A percentile compares a stretch with the other conserved stretches of the same genome.
phyloP scores from a whole-genome alignment of 1,140 invertebrate species.

The Spodoptera frugiperda region DNA sequence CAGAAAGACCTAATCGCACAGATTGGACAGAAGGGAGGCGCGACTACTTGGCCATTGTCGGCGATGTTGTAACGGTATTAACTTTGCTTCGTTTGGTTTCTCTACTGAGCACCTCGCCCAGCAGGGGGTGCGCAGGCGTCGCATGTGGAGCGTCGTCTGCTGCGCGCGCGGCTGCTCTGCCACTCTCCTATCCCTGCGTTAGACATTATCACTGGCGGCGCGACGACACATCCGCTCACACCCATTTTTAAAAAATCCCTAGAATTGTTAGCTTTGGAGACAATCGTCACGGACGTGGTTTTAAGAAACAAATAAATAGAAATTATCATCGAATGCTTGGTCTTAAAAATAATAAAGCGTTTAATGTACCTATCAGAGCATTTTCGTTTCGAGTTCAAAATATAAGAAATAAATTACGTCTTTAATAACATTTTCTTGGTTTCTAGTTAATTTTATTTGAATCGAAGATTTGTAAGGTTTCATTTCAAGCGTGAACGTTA shows the following conservation, averaged over 20 bases:
- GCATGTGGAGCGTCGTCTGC: constrained; percentile 86
- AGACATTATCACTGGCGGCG: constrained; percentile 80
- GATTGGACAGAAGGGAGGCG: constrained; percentile 84
- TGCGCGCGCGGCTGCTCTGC: constrained; percentile 76
- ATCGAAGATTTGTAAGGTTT: constrained; percentile 53
- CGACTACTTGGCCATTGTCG: constrained; percentile 84
- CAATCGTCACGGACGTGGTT: constrained; percentile 21
- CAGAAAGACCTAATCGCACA: constrained; percentile 84
- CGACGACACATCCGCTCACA: constrained; percentile 55
- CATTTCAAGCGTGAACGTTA: constrained; percentile 40
- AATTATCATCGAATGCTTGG: constrained; percentile 7
- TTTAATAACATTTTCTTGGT: constrained; percentile 38
- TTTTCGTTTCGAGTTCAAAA: constrained; percentile 27
- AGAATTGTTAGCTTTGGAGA: constrained; percentile 42
- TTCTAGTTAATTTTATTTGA: constrained; percentile 54
- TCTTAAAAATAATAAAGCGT: constrained; percentile 23
- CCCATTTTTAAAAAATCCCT: constrained; percentile 46
- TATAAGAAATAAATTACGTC: constrained; percentile 13
- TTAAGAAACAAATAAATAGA: neutral
- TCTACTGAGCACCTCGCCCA: constrained; percentile 90
- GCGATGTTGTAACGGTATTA: constrained; percentile 83
- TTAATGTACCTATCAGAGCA: constrained; percentile 29
- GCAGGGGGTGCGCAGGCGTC: constrained; percentile 90
- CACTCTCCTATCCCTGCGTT: constrained; percentile 81
- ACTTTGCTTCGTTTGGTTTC: constrained; percentile 84